Evolutionary conservation across 37 sponge, comb jelly and placozoan species (phyloP).

Genomic region (Bolinopsis microptera): DNA sequence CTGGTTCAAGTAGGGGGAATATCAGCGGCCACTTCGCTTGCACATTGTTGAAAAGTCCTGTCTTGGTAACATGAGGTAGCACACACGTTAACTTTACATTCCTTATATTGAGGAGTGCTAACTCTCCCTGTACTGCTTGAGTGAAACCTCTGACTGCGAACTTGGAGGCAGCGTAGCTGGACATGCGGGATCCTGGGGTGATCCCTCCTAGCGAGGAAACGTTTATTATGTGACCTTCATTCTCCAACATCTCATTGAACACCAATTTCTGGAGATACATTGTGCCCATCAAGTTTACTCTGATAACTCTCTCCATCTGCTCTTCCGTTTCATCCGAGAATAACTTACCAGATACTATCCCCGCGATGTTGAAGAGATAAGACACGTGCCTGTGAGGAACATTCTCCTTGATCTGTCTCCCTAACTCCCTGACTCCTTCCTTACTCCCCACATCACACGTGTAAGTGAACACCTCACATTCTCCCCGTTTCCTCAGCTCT

Average conservation of each 20-base stretch:
- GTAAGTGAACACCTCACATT: slow-evolving; percentile 10
- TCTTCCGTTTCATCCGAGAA: slow-evolving; percentile 10
- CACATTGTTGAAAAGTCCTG: slow-evolving; percentile 40
- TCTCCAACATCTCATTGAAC: not conserved
- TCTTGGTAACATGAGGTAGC: slow-evolving; percentile 34
- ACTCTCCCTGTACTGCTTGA: slow-evolving; percentile 1
- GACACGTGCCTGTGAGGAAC: slow-evolving; percentile 32
- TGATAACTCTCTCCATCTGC: slow-evolving; percentile 30
- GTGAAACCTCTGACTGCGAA: slow-evolving; percentile 30
- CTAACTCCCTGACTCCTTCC: not conserved
- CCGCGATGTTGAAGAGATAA: slow-evolving; percentile 58
- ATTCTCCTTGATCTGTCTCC: slow-evolving; percentile 1
- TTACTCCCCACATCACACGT: slow-evolving; percentile 23
- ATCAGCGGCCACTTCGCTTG: slow-evolving; percentile 42
- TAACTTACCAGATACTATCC: slow-evolving; percentile 6
- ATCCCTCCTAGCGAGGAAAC: slow-evolving; percentile 46
- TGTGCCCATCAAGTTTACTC: slow-evolving; percentile 12
- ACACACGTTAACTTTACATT: slow-evolving; percentile 45
- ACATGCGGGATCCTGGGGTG: not conserved
- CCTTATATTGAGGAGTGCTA: not conserved
- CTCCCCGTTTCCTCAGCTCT: not conserved
- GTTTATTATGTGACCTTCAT: slow-evolving; percentile 35
- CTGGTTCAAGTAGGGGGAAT: slow-evolving; percentile 21
- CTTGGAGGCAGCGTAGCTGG: slow-evolving; percentile 42
- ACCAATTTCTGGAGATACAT: slow-evolving; percentile 19